phyloP scores from a whole-genome alignment of 2,113 vertebrate species.

The Dromiciops gliroides region DNA sequence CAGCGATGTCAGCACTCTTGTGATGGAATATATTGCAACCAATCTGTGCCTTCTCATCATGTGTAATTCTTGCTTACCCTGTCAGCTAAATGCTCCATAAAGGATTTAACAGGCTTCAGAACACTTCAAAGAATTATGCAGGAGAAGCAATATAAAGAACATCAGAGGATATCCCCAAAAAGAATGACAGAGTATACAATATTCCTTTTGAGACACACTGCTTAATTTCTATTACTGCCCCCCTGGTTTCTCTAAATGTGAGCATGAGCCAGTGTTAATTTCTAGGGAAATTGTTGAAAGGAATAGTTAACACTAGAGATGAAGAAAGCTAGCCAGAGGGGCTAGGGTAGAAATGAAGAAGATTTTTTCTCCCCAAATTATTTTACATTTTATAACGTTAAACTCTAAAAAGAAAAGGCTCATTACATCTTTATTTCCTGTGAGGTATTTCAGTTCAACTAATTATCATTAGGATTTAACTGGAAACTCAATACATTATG shows the following conservation, averaged over 20 bases:
- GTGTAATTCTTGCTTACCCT: not conserved
- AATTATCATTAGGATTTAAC: slow-evolving; percentile 54
- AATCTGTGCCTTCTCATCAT: not conserved
- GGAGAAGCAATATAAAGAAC: not conserved
- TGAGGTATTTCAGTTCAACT: slow-evolving; percentile 54
- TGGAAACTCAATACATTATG: slow-evolving; percentile 67
- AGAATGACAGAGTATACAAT: not conserved
- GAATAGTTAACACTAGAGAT: not conserved
- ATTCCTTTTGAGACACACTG: not conserved
- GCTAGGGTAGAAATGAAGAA: slow-evolving; percentile 27
- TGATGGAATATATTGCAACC: not conserved
- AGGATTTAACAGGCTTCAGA: not conserved
- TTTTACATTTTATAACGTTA: slow-evolving; percentile 56
- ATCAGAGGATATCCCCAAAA: not conserved
- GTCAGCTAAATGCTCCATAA: not conserved
- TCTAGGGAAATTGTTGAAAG: not conserved
- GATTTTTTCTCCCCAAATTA: not conserved
- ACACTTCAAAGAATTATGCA: not conserved
- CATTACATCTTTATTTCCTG: slow-evolving; percentile 67
- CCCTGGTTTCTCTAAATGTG: not conserved
- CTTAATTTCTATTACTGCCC: not conserved
- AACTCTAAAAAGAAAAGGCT: slow-evolving; percentile 44
- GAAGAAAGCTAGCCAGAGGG: not conserved
- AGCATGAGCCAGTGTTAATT: not conserved
- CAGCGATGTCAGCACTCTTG: not conserved